A percentile compares a stretch with the other conserved stretches of the same genome.
phyloP scores from a whole-genome alignment of 92 coral and sea anemone species.

The Paramuricea clavata region DNA sequence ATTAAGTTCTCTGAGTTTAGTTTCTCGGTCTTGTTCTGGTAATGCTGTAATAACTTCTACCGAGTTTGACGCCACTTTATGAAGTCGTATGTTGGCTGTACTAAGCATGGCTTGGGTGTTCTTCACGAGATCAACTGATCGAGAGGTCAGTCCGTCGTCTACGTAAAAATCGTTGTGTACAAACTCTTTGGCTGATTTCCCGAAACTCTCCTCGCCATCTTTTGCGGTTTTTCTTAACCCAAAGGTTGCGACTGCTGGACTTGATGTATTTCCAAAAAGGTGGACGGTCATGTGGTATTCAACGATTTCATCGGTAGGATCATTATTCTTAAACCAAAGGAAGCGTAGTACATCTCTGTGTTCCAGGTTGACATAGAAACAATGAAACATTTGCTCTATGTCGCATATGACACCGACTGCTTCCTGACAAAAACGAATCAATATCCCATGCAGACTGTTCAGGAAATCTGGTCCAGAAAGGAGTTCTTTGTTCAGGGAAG shows the following conservation, averaged over 20 bases:
- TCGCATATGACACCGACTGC: constrained; percentile 32
- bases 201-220: constrained; percentile 77
- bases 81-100: constrained; percentile 49
- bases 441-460: constrained; percentile 46
- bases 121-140: constrained; percentile 51
- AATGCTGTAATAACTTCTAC: constrained; percentile 57
- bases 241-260: constrained; percentile 52
- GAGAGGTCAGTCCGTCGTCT: constrained; percentile 43
- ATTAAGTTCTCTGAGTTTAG: background rate
- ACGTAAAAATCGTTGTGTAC: constrained; percentile 61
- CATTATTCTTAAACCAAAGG: constrained; percentile 52
- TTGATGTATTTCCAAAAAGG: constrained; percentile 44
- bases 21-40: constrained; percentile 34
- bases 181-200: constrained; percentile 51
- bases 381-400: constrained; percentile 64
- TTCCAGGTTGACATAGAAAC: background rate
- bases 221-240: constrained; percentile 62
- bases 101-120: constrained; percentile 52
- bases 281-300: constrained; percentile 56
- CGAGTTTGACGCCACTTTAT: constrained; percentile 63
- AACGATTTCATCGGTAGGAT: constrained; percentile 4
- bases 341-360: constrained; percentile 47
- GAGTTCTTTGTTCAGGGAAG: constrained; percentile 41
- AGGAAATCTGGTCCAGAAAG: constrained; percentile 53
- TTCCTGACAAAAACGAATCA: constrained; percentile 35